phyloP scores from a whole-genome alignment of 1,140 invertebrate species.

The Drosophila prosaltans region DNA sequence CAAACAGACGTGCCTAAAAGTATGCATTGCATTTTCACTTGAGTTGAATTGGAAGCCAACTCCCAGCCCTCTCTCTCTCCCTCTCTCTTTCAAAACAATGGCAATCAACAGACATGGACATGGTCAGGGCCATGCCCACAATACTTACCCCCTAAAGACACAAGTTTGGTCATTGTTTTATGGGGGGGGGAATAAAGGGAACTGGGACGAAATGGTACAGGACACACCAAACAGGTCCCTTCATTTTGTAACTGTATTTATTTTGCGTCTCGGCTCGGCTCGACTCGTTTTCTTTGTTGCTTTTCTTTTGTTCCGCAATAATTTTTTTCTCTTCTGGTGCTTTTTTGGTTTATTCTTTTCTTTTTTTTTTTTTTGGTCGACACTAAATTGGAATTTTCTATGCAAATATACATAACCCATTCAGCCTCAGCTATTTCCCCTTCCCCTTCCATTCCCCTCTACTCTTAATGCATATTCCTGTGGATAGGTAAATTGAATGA shows the following conservation, averaged over 20 bases:
- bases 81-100: background rate
- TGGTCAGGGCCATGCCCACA: conserved; percentile 1
- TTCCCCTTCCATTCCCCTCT: background rate
- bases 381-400: conserved; percentile 42
- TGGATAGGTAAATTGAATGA: background rate
- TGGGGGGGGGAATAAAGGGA: background rate
- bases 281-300: conserved; percentile 20
- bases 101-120: conserved; percentile 8
- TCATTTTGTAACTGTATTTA: conserved; percentile 33
- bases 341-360: background rate
- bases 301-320: conserved; percentile 5
- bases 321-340: conserved; percentile 4
- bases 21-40: conserved; percentile 7
- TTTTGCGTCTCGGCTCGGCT: conserved; percentile 23
- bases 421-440: background rate
- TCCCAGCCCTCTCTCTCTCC: background rate
- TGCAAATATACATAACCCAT: conserved; percentile 30
- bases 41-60: background rate
- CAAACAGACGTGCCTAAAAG: conserved; percentile 14
- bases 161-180: conserved; percentile 20
- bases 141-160: background rate
- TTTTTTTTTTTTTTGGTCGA: conserved; percentile 4
- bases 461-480: background rate
- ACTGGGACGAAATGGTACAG: conserved; percentile 25
- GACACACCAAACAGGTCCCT: background rate